Evolutionary conservation across 1,140 invertebrate genomes (phyloP).

Genomic region (Caerostris darwini): DNA sequence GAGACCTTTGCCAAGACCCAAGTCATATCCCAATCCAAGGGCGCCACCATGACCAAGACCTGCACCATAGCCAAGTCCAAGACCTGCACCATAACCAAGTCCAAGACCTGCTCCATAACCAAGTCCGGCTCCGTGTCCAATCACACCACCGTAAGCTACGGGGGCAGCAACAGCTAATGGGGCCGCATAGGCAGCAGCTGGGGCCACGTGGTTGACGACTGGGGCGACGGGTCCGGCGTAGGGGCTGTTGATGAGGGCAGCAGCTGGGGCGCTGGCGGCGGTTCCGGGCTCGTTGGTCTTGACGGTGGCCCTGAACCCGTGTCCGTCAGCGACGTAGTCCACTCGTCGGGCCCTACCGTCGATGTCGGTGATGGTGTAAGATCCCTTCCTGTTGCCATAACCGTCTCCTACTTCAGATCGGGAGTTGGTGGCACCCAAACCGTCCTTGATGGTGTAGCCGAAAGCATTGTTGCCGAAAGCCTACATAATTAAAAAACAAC

Average conservation of each 20-base stretch:
- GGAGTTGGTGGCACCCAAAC: slow-evolving; percentile 77
- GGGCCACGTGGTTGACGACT: background rate
- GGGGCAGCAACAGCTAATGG: background rate
- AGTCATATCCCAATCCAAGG: background rate
- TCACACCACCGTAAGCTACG: background rate
- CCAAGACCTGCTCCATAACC: background rate
- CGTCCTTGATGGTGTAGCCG: slow-evolving; percentile 78
- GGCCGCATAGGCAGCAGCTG: background rate
- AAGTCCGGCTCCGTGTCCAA: background rate
- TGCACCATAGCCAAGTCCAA: background rate
- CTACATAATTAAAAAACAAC: background rate
- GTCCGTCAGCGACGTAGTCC: slow-evolving; percentile 15
- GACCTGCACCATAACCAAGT: background rate
- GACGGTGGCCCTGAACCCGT: background rate
- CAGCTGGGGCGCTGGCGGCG: background rate
- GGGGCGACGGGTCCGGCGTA: slow-evolving; percentile 15
- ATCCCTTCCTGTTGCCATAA: slow-evolving; percentile 74
- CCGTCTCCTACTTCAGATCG: slow-evolving; percentile 79
- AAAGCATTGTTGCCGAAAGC: slow-evolving; percentile 64
- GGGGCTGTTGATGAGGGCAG: background rate
- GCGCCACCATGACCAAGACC: background rate
- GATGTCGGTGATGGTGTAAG: background rate
- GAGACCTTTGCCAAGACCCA: background rate
- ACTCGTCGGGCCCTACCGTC: slow-evolving; percentile 11
- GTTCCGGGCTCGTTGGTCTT: slow-evolving; percentile 11